Percentiles rank a stretch among this genome's conserved stretches.
phyloP scores from a whole-genome alignment of 2,113 vertebrate genomes.

The Okapia johnstoni region DNA sequence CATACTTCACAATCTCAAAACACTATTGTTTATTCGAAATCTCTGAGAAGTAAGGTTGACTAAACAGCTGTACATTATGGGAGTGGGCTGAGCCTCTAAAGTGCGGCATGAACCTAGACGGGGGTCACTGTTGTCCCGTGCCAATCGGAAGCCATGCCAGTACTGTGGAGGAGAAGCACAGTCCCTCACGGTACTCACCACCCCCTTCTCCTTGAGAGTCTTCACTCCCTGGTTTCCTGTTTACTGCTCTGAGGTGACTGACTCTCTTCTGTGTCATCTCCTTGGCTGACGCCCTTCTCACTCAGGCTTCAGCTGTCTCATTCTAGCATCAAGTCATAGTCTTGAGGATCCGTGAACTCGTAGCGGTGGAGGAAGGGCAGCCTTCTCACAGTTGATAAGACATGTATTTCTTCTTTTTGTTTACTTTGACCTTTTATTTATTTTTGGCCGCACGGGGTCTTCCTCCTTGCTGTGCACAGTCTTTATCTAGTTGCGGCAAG shows the following conservation, averaged over 20 bases:
- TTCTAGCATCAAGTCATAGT: background rate
- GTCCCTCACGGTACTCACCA: accelerated
- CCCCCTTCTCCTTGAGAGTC: no score
- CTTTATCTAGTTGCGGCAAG: background rate
- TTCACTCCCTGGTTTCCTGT: background rate
- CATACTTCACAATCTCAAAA: background rate
- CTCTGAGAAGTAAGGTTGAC: background rate
- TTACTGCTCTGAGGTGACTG: background rate
- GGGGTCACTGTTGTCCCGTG: accelerated
- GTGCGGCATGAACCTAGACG: background rate
- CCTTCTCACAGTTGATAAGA: background rate
- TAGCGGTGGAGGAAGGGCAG: no score
- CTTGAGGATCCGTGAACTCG: accelerated
- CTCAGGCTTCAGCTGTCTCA: background rate
- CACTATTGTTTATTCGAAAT: no score
- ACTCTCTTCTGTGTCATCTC: accelerated
- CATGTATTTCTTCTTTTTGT: background rate
- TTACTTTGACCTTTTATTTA: background rate
- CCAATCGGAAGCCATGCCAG: accelerated
- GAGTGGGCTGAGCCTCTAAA: accelerated
- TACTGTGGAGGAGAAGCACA: accelerated
- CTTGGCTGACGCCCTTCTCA: accelerated
- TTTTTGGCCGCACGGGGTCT: background rate
- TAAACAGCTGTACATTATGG: accelerated
- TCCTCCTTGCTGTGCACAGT: background rate